phyloP scores from a whole-genome alignment of 2,888 invertebrate species.

The Hirtodrosophila duncani region DNA sequence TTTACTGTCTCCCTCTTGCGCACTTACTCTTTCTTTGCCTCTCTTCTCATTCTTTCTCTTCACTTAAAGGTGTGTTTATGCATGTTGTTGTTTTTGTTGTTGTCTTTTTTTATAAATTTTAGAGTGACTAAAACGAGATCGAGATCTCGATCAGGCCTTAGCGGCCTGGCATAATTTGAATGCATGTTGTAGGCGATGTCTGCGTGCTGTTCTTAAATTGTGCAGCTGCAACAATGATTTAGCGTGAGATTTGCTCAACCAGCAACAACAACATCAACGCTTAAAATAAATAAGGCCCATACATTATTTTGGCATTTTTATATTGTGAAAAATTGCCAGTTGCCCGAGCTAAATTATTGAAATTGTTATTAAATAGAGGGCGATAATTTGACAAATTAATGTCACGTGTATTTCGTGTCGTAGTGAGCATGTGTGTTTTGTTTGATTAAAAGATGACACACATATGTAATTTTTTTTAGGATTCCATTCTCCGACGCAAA shows the following conservation, averaged over 20 bases:
- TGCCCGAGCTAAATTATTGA: conserved; percentile 51
- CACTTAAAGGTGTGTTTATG: conserved; percentile 66
- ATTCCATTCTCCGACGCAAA: too few relatives aligned
- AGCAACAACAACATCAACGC: conserved; percentile 1
- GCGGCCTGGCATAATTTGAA: conserved; percentile 67
- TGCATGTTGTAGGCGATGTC: conserved; percentile 71
- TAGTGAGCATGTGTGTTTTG: conserved; percentile 10
- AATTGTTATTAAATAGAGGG: conserved; percentile 53
- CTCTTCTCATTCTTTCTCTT: conserved; percentile 8
- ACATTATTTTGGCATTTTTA: conserved; percentile 53
- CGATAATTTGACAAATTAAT: conserved; percentile 70
- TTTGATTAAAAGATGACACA: too few relatives aligned
- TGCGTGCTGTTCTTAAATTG: conserved; percentile 8
- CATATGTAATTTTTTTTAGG: too few relatives aligned
- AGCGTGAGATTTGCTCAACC: conserved; percentile 44
- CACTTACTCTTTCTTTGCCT: conserved; percentile 1
- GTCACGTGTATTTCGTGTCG: conserved; percentile 19
- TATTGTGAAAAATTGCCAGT: conserved; percentile 57
- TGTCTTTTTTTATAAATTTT: conserved; percentile 50
- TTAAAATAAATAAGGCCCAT: conserved; percentile 6
- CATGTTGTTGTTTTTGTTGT: conserved; percentile 32
- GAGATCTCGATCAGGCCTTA: conserved; percentile 68
- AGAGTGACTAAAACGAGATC: conserved; percentile 73
- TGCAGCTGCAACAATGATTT: conserved; percentile 44
- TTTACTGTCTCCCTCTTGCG: conserved; percentile 1